These are phyloP conservation scores for Tenthredo scrophulariae DNA, from an alignment of 2,888 invertebrate genomes.

Conservation along the genomic window DNA sequence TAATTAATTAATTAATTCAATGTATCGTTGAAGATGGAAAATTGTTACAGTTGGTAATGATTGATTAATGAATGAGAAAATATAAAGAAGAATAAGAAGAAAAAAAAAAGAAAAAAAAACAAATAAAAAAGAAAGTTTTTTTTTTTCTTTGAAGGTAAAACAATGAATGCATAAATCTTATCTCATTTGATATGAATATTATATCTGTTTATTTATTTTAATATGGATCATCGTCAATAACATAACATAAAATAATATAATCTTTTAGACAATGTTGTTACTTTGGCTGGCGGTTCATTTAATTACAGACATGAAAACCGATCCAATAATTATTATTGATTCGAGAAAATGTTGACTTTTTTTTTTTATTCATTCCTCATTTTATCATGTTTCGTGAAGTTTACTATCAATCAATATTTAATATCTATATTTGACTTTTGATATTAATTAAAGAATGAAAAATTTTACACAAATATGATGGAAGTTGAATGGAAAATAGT, in stretches of 20 bases:
- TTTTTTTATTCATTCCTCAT: constrained; percentile 52
- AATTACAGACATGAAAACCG: neutral
- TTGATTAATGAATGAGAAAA: constrained; percentile 18
- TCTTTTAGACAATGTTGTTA: neutral
- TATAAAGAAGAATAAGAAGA: neutral
- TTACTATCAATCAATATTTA: constrained; percentile 39
- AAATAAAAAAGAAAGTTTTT: neutral
- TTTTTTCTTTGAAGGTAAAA: constrained; percentile 1
- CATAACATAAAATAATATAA: neutral
- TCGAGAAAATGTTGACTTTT: constrained; percentile 50
- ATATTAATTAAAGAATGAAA: constrained; percentile 8
- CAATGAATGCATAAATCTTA: constrained; percentile 24
- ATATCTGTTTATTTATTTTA: constrained; percentile 48
- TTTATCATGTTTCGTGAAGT: constrained; percentile 25
- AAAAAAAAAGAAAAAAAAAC: neutral
- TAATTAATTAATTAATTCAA: constrained; percentile 27
- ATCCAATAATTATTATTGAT: constrained; percentile 30
- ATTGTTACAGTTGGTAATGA: constrained; percentile 40
- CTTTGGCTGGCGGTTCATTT: neutral
- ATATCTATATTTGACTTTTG: constrained; percentile 45
- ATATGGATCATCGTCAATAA: constrained; percentile 39
- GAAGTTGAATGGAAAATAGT: constrained; percentile 19
- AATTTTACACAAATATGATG: neutral
- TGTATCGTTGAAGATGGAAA: neutral
- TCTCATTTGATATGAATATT: constrained; percentile 44